Conservation (phyloP, 1,140 invertebrate genomes). For the Papilio dardanus region DNA sequence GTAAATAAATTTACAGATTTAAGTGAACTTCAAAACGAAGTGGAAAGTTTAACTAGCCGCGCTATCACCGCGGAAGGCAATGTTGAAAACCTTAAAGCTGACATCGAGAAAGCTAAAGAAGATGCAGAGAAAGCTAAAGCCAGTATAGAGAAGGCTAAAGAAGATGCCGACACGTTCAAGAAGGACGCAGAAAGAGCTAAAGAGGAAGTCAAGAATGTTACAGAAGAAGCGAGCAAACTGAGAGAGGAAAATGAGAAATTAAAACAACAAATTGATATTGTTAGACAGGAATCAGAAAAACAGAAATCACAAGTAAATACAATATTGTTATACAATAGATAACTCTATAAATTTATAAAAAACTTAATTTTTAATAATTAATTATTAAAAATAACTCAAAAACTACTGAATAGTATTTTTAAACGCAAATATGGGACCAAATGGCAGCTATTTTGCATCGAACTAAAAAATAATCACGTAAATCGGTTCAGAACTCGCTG, state of each 20-base stretch:
- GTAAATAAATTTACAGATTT: slow-evolving; percentile 43
- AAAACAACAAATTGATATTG: slow-evolving; percentile 1
- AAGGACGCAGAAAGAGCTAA: slow-evolving; percentile 64
- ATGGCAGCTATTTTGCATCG: too few relatives aligned
- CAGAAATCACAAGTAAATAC: slow-evolving; percentile 77
- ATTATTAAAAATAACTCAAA: too few relatives aligned
- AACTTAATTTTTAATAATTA: too few relatives aligned
- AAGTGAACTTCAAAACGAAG: slow-evolving; percentile 68
- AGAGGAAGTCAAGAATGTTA: slow-evolving; percentile 67
- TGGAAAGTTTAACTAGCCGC: slow-evolving; percentile 60
- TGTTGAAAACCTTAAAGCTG: slow-evolving; percentile 71
- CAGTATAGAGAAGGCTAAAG: neutral
- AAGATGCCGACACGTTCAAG: neutral
- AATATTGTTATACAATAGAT: too few relatives aligned
- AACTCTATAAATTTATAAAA: too few relatives aligned
- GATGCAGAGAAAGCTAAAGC: slow-evolving; percentile 55
- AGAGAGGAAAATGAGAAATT: slow-evolving; percentile 22
- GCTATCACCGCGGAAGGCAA: slow-evolving; percentile 67
- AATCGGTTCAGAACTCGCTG: too few relatives aligned
- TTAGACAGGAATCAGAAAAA: slow-evolving; percentile 81
- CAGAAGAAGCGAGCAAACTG: slow-evolving; percentile 5
- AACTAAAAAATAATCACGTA: too few relatives aligned
- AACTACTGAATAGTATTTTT: too few relatives aligned
- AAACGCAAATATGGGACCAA: too few relatives aligned
- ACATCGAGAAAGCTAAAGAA: slow-evolving; percentile 73